Percentiles rank a stretch among this genome's conserved stretches.
Evolutionary conservation across 2,113 vertebrate species (phyloP).

Genomic region (Zonotrichia leucophrys): DNA sequence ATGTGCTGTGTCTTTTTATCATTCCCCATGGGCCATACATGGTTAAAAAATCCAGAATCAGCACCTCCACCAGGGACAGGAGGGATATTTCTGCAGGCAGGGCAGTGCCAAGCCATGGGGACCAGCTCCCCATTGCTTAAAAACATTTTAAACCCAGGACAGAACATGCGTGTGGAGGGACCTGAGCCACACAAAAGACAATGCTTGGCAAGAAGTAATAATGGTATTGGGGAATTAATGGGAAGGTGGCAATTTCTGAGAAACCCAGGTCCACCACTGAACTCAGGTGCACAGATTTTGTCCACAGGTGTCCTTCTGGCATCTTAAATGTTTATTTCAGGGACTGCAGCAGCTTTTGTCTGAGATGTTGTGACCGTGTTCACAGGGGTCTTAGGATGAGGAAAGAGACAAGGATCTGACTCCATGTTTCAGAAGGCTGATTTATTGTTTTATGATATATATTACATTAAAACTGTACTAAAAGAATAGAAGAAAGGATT

Average conservation of each 20-base stretch:
- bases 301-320: fast-evolving
- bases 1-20: not conserved
- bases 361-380: too few relatives aligned
- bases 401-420: too few relatives aligned
- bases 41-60: not conserved
- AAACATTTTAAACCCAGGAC: not conserved
- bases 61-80: not conserved
- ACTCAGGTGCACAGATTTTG: not conserved
- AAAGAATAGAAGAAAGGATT: too few relatives aligned
- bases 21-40: not conserved
- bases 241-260: not conserved
- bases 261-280: not conserved
- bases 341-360: not conserved
- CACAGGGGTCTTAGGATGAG: too few relatives aligned
- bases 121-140: not conserved
- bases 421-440: too few relatives aligned
- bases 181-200: not conserved
- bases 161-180: not conserved
- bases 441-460: too few relatives aligned
- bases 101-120: not conserved
- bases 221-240: not conserved
- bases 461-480: too few relatives aligned
- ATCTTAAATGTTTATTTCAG: not conserved
- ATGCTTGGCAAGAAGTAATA: not conserved
- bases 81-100: not conserved